These are phyloP conservation scores for Silurus aristotelis DNA, from an alignment of 2,797 vertebrate genomes.

Conservation along the genomic window DNA sequence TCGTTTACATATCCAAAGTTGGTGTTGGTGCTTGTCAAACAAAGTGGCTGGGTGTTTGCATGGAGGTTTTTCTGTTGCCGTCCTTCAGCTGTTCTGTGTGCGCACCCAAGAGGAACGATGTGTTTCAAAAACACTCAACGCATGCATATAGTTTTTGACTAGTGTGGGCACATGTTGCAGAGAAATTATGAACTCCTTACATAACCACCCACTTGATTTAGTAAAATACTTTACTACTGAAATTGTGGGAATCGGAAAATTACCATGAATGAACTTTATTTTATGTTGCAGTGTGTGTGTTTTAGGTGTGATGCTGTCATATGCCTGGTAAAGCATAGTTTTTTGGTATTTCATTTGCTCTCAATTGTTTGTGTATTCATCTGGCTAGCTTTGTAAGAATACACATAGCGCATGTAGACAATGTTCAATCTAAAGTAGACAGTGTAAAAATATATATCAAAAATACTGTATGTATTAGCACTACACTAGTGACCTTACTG, in stretches of 20 bases:
- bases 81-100: conserved; percentile 69
- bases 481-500: neutral
- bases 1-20: conserved; percentile 78
- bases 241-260: neutral
- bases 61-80: conserved; percentile 69
- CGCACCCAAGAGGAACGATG: conserved; percentile 12
- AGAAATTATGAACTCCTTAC: neutral
- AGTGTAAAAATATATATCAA: neutral
- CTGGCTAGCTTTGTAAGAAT: too few relatives aligned
- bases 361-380: neutral
- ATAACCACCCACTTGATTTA: neutral
- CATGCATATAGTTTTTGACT: neutral
- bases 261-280: neutral
- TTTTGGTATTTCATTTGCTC: neutral
- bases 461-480: neutral
- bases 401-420: neutral
- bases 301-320: neutral
- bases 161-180: neutral
- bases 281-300: neutral
- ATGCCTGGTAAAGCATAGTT: neutral
- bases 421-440: neutral
- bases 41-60: conserved; percentile 74
- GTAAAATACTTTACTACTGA: neutral
- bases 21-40: conserved; percentile 78
- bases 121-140: neutral